Percentiles rank a stretch among this genome's conserved stretches.
Evolutionary conservation across 1,140 invertebrate genomes (phyloP).

Genomic region (Oncopodura yosiiana): DNA sequence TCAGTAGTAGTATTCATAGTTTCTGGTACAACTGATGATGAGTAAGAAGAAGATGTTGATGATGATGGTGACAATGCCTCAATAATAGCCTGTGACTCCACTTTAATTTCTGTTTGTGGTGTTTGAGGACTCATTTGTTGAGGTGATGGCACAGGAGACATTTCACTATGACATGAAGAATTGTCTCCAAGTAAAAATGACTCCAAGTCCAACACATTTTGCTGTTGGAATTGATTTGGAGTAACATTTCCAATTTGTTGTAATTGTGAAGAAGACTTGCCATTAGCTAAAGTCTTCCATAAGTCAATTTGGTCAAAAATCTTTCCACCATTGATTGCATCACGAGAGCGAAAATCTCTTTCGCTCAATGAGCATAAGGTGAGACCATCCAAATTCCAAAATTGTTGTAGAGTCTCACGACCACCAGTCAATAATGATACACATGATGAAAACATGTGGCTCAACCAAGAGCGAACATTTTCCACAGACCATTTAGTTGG

Average conservation of each 20-base stretch:
- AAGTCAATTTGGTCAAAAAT: slow-evolving; percentile 81
- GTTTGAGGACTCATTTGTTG: neutral
- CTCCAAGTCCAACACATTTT: slow-evolving; percentile 11
- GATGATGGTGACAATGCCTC: neutral
- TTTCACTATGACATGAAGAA: neutral
- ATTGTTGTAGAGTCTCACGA: neutral
- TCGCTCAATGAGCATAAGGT: slow-evolving; percentile 64
- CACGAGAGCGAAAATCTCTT: slow-evolving; percentile 70
- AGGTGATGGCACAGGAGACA: neutral
- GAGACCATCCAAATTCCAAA: slow-evolving; percentile 58
- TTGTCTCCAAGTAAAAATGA: neutral
- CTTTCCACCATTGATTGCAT: slow-evolving; percentile 65
- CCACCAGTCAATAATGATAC: neutral
- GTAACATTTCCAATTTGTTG: slow-evolving; percentile 16
- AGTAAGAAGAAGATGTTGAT: slow-evolving; percentile 8
- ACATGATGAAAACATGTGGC: slow-evolving; percentile 23
- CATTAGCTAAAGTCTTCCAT: slow-evolving; percentile 57
- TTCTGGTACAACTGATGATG: slow-evolving; percentile 9
- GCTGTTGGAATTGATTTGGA: slow-evolving; percentile 1
- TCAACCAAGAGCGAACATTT: slow-evolving; percentile 54
- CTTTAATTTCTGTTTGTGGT: neutral
- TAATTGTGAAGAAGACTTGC: slow-evolving; percentile 29
- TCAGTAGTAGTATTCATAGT: slow-evolving; percentile 12
- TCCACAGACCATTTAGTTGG: slow-evolving; percentile 69
- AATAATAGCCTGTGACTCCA: neutral